phyloP scores from a whole-genome alignment of 2,797 vertebrate species.

The Carcharodon carcharias region DNA sequence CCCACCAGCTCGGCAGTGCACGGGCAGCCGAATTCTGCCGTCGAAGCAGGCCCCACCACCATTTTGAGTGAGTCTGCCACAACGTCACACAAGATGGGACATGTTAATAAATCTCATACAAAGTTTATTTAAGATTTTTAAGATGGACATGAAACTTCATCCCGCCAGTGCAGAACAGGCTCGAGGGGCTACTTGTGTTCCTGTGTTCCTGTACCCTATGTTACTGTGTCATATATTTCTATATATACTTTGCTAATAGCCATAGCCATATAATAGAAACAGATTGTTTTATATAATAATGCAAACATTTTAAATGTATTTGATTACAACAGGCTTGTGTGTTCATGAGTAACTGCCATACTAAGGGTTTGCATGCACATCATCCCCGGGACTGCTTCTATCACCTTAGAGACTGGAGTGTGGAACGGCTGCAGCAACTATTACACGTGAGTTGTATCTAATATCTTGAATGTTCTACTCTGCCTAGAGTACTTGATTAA shows the following conservation, averaged over 20 bases:
- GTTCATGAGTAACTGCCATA: slow-evolving; percentile 54
- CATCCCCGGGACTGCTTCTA: slow-evolving; percentile 67
- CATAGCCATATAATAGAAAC: not conserved
- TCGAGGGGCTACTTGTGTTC: too few relatives aligned
- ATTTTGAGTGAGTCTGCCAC: too few relatives aligned
- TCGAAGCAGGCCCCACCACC: too few relatives aligned
- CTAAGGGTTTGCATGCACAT: slow-evolving; percentile 65
- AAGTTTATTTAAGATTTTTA: too few relatives aligned
- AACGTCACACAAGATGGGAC: too few relatives aligned
- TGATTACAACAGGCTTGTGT: slow-evolving; percentile 50
- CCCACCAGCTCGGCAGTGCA: too few relatives aligned
- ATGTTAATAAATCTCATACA: too few relatives aligned
- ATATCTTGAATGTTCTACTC: not conserved
- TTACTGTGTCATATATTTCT: not conserved
- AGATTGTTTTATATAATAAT: not conserved
- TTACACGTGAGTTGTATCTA: slow-evolving; percentile 52
- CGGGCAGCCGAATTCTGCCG: too few relatives aligned
- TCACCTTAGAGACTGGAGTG: slow-evolving; percentile 66
- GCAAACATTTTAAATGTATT: not conserved
- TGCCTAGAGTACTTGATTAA: not conserved
- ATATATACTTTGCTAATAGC: not conserved
- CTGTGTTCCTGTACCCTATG: not conserved
- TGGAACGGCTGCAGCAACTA: slow-evolving; percentile 54
- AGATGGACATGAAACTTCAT: too few relatives aligned
- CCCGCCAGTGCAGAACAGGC: too few relatives aligned